Base-by-base conservation (phyloP, 2,888 invertebrate species). In the Clostera curtula region DNA sequence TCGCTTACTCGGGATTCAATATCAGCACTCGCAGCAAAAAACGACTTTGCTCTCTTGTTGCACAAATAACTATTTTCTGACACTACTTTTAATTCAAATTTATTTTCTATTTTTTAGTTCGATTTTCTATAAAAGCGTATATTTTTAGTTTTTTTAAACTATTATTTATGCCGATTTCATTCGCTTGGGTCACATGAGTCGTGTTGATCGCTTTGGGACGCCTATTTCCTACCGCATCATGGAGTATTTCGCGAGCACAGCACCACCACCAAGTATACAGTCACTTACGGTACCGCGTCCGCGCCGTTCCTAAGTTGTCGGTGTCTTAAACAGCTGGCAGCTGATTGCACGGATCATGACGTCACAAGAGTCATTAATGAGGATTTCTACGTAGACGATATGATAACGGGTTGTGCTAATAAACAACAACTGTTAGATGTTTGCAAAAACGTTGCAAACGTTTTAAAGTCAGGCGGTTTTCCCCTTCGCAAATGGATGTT, bases 121-220 rank as follows among this genome's bases (percentile, higher is more conserved):
- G n/a, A n/a, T n/a, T n/a, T n/a, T n/a, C n/a, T n/a, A n/a, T n/a
- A n/a, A n/a, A n/a, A n/a, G n/a, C n/a, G n/a, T n/a, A n/a, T n/a
- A n/a, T n/a, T n/a, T n/a, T n/a, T n/a, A n/a, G n/a, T n/a, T n/a
- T n/a, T n/a, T n/a, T n/a, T n/a, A n/a, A n/a, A n/a, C n/a, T n/a
- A n/a, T n/a, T n/a, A n/a, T n/a, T n/a, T n/a, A n/a, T n/a, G 11
- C 25, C 3, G 44, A 45, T 8, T 48, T 45, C 19, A 15, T 21
- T 14, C 9, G 8, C 2, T 19, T 39, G 12, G 35, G 41, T 6
- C 40, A 46, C 22, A 46, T 49, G 46, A 35, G 21, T 13, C 37
- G 31, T 17, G 20, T 34, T 16, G 16, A 24, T 7, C 6, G 21
- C 17, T 24, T 9, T 11, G 8, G 6, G 5, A 18, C 8, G n/a